Evolutionary conservation across 2,113 vertebrate genomes (phyloP), one percentile per base, ranked within the genome.

Genomic region (Chaenogobius annularis): DNA sequence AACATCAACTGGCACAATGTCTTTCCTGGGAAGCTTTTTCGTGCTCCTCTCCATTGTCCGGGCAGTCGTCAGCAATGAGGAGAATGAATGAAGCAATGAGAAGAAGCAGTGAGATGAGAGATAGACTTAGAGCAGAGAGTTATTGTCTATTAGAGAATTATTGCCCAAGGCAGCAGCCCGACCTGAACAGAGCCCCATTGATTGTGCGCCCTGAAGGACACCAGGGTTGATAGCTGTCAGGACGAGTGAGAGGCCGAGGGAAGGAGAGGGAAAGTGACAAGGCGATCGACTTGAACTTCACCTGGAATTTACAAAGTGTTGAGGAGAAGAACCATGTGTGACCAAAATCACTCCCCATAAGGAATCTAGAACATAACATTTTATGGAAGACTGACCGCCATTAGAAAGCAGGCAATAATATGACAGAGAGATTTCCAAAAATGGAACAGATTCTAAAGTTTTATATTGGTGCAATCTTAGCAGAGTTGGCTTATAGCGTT

Each of bases 61-160:
- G 68, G 76, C 67, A 56, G 46, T 68, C 69, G 63, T 67, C 74
- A 58, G 68, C 73, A 54, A 66, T 65, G 73, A 79, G 59, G 64
- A 54, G 65, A 74, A 85, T 71, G 59, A 67, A 76, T 64, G 69
- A 74, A 37, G 61, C 61, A 63, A 43, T 55, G 47, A 19, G 64
- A n/a, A 22, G 43, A 70, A 68, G 68, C 48, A 72, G 70, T 68
- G 77, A 87, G 77, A 80, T 81, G 79, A 85, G 79, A 79, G 81
- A 89, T 84, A 61, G 72, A 81, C 75, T 44, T 40, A 73, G 79
- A 83, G 66, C 23, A 52, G 78, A 85, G 87, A 89, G 78, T 91
- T 89, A 90, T 88, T 87, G 84, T 90, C 83, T 85, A 73, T 89
- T 83, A 75, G 77, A 87, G 86, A 89, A 84, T 90, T 85, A 88